Base-by-base conservation (phyloP, 23 tunicate genomes). In the Trididemnum nubilum region DNA sequence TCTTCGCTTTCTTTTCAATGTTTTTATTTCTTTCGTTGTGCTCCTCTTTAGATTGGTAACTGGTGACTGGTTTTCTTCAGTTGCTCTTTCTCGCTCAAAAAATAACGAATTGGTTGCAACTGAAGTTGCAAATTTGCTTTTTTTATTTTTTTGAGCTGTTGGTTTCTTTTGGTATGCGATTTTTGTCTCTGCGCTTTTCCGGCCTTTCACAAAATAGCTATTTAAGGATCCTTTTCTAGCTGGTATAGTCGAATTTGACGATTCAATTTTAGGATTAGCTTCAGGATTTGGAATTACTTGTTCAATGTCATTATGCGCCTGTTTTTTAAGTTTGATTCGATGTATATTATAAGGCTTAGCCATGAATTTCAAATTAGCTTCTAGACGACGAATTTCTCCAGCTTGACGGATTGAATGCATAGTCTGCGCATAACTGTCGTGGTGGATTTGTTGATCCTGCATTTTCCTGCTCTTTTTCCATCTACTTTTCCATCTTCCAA, bases 321-420 rank as follows among this genome's bases (percentile, higher is more conserved):
- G n/a, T n/a, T n/a, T 44, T 15, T 44, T 9, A 44, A 44, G 54
- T 61, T 26, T 61, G 3, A 61, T 12, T 22, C 29, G 22, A 22
- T 61, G 67, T 61, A 61, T 5, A 23, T 61, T 61, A 35, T 67
- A 85, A 67, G 90, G 90, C 29, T 79, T 37, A 1, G 83, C 90
- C 90, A 85, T 85, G 60, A 85, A 85, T 36, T 76, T 67, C 1
- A 85, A 26, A 24, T 57, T 35, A 22, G 36, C 58, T 36, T 78
- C 79, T 36, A 35, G 33, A 2, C 36, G 76, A 9, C 90, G 39
- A 1, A 22, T 35, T 36, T 59, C 70, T 34, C 72, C 81, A 27
- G 90, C 90, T 36, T 67, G 61, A 36, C 71, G 36, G n/a, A 85
- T 85, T 27, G 59, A 33, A 35, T 52, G 32, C 78, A 85, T 78